Evolutionary conservation across 2,888 invertebrate species (phyloP).

Genomic region (Phorcus lineatus): DNA sequence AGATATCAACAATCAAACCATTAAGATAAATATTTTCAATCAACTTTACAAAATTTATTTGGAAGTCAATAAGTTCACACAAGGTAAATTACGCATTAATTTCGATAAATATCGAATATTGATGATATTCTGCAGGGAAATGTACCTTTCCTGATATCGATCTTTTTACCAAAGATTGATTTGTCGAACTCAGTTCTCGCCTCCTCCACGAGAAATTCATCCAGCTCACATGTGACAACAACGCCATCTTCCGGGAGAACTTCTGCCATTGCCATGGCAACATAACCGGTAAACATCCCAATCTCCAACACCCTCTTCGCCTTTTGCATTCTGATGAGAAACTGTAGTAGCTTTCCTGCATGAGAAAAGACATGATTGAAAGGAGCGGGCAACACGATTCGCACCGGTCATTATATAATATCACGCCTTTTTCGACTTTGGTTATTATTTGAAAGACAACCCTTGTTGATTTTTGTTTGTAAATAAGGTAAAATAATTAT

Average conservation of each 20-base stretch:
- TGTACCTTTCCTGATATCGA: slow-evolving; percentile 46
- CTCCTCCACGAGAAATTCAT: slow-evolving; percentile 43
- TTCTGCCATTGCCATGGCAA: slow-evolving; percentile 54
- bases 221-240: slow-evolving; percentile 49
- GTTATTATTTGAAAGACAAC: too few species aligned
- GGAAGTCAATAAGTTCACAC: too few species aligned
- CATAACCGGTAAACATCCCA: slow-evolving; percentile 57
- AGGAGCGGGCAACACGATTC: not conserved
- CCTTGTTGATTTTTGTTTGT: too few species aligned
- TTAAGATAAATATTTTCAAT: too few species aligned
- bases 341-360: slow-evolving; percentile 49
- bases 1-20: too few species aligned
- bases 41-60: too few species aligned
- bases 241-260: slow-evolving; percentile 51
- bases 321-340: slow-evolving; percentile 45
- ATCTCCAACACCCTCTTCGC: slow-evolving; percentile 52
- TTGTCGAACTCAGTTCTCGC: slow-evolving; percentile 39
- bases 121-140: not conserved
- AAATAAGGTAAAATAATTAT: too few species aligned
- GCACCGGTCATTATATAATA: too few species aligned
- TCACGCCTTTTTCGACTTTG: too few species aligned
- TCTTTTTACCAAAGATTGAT: slow-evolving; percentile 50
- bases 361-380: not conserved
- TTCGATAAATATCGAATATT: not conserved
- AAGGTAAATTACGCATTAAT: too few species aligned